Percentiles rank a stretch among this genome's conserved stretches.
Conservation (phyloP, 2,113 vertebrate genomes). For the Periophthalmus modestus region DNA sequence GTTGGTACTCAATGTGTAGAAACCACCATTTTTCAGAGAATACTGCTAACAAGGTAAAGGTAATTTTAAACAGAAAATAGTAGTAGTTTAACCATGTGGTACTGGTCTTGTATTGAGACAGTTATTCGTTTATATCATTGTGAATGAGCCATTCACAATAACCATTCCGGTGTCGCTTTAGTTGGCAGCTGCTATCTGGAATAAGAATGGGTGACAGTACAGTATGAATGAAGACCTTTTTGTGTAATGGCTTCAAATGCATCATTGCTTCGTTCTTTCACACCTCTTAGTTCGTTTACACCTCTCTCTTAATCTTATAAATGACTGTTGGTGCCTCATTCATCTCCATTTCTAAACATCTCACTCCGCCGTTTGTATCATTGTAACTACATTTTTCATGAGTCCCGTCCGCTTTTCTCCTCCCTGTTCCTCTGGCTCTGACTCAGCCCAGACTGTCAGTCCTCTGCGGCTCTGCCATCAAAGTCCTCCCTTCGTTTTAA, state of each 20-base stretch:
- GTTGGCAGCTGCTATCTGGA: no score
- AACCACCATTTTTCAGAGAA: no score
- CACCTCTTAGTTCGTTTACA: not conserved
- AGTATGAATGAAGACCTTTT: not conserved
- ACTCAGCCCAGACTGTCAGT: conserved; percentile 54
- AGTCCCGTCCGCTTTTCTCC: conserved; percentile 26
- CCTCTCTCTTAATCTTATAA: not conserved
- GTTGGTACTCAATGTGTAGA: no score
- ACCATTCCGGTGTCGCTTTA: no score
- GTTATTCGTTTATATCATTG: no score
- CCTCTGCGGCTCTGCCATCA: conserved; percentile 51
- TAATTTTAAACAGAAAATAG: not conserved
- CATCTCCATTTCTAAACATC: conserved; percentile 15
- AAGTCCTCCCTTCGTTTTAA: conserved; percentile 50
- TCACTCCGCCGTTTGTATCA: conserved; percentile 8
- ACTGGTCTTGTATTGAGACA: no score
- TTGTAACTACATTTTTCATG: conserved; percentile 19
- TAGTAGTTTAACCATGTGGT: not conserved
- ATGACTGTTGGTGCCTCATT: not conserved
- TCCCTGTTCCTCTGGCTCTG: conserved; percentile 20
- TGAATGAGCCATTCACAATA: no score
- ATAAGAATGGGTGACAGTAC: no score
- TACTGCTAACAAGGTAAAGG: no score
- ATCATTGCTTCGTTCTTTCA: not conserved
- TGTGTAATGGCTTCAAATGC: not conserved